phyloP scores from a whole-genome alignment of 2,797 vertebrate genomes.

The Poeciliopsis infans region DNA sequence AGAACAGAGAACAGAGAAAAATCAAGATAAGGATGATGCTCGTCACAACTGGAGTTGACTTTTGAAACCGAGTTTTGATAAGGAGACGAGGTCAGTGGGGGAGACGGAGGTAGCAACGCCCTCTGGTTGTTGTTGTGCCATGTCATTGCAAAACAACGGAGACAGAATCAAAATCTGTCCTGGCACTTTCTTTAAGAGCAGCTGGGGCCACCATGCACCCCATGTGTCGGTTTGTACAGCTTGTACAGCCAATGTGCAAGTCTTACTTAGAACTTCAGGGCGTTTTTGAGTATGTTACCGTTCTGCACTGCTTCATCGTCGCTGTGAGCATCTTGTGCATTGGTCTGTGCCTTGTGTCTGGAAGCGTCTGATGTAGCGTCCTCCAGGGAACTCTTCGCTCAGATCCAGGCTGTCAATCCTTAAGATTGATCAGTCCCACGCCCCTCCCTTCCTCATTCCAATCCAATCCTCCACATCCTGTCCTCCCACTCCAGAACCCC shows the following conservation, averaged over 20 bases:
- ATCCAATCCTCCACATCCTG: conserved; percentile 51
- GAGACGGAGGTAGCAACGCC: neutral
- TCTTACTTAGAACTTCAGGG: neutral
- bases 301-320: neutral
- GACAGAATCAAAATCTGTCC: conserved; percentile 10
- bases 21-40: neutral
- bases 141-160: too few relatives aligned
- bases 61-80: neutral
- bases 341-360: conserved; percentile 7
- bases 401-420: conserved; percentile 63
- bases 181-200: conserved; percentile 36
- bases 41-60: neutral
- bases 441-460: conserved; percentile 64
- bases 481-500: conserved; percentile 38
- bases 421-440: conserved; percentile 72
- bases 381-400: conserved; percentile 61
- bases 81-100: conserved; percentile 5
- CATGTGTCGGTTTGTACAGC: neutral
- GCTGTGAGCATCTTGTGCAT: neutral
- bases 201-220: neutral
- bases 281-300: neutral
- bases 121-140: too few relatives aligned
- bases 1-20: conserved; percentile 9
- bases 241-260: neutral
- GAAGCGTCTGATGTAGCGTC: conserved; percentile 42